Evolutionary conservation across 2,797 vertebrate species (phyloP).

Genomic region (Sebastolobus alascanus): DNA sequence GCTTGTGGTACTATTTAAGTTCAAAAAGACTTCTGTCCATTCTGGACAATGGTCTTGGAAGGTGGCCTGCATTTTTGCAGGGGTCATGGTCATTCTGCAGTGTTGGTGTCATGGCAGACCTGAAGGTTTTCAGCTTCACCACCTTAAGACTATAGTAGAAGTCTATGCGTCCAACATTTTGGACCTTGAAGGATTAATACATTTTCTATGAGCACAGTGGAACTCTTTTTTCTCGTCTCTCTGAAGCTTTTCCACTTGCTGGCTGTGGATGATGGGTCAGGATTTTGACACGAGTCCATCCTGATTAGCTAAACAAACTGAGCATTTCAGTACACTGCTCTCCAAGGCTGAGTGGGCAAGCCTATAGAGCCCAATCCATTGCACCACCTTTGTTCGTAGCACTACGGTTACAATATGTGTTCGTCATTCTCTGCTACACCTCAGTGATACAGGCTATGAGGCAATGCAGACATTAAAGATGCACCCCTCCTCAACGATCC

Average conservation of each 20-base stretch:
- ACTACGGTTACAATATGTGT: conserved; percentile 5
- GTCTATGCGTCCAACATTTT: neutral
- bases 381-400: conserved; percentile 6
- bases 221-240: neutral
- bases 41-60: neutral
- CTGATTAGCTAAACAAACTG: conserved; percentile 21
- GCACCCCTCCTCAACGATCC: conserved; percentile 51
- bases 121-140: neutral
- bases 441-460: conserved; percentile 50
- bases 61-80: neutral
- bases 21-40: neutral
- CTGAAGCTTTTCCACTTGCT: conserved; percentile 1
- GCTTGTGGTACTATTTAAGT: neutral
- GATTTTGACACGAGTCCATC: neutral
- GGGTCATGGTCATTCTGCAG: neutral
- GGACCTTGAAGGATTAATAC: neutral
- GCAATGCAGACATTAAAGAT: conserved; percentile 69
- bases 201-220: neutral
- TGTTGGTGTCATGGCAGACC: neutral
- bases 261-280: neutral
- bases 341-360: neutral
- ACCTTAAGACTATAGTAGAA: neutral
- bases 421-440: conserved; percentile 33
- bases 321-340: conserved; percentile 1
- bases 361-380: neutral